phyloP scores from a whole-genome alignment of 2,888 invertebrate genomes.

The Amphipoea oculea region DNA sequence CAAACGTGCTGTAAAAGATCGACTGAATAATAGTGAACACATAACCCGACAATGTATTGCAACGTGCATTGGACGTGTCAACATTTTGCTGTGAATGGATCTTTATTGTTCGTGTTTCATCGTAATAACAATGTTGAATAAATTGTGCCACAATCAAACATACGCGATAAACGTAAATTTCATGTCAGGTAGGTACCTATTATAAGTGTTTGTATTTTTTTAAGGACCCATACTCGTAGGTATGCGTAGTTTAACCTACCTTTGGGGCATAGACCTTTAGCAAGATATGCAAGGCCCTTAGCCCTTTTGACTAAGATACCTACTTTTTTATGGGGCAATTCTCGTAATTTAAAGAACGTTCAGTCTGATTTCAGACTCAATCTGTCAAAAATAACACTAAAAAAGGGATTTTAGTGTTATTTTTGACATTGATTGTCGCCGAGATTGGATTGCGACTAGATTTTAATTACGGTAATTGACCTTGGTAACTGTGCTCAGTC shows the following conservation, averaged over 20 bases:
- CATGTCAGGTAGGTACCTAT: slow-evolving; percentile 37
- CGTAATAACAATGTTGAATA: slow-evolving; percentile 74
- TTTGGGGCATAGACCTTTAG: background rate
- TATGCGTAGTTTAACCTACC: background rate
- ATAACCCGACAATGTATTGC: slow-evolving; percentile 49
- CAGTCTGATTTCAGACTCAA: background rate
- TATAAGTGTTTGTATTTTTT: slow-evolving; percentile 10
- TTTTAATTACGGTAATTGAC: background rate
- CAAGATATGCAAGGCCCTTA: background rate
- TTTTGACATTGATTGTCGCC: background rate
- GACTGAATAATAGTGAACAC: slow-evolving; percentile 39
- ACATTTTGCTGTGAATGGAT: slow-evolving; percentile 73
- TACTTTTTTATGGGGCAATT: background rate
- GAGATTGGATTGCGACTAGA: background rate
- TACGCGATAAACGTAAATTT: slow-evolving; percentile 59
- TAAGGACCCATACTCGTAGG: background rate
- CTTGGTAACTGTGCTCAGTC: background rate
- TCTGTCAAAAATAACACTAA: background rate
- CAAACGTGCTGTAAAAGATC: slow-evolving; percentile 32
- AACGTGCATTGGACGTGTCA: slow-evolving; percentile 70
- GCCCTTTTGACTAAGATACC: background rate
- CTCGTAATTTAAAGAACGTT: background rate
- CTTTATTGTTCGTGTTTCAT: slow-evolving; percentile 76
- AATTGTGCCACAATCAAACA: slow-evolving; percentile 66
- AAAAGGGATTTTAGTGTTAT: background rate